Conservation (phyloP, 2,797 vertebrate genomes). For the Eleutherodactylus coqui region DNA sequence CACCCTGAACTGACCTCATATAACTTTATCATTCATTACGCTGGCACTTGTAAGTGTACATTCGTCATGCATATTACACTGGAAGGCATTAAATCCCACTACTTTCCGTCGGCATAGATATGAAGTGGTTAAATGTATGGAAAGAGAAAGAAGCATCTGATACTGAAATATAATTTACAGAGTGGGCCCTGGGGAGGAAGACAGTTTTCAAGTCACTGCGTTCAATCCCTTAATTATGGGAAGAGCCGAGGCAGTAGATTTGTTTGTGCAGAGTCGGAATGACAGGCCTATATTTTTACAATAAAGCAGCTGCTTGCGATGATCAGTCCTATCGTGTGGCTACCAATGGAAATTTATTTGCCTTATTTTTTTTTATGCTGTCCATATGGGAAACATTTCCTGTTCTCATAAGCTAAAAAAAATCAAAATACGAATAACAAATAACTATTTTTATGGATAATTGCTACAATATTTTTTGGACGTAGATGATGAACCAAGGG, state of each 20-base stretch:
- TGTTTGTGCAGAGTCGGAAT: conserved; percentile 29
- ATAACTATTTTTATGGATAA: neutral
- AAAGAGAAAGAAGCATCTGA: conserved; percentile 27
- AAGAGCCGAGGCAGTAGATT: conserved; percentile 42
- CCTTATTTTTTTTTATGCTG: neutral
- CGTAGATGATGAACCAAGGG: neutral
- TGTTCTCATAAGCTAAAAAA: neutral
- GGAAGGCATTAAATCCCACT: neutral
- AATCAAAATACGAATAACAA: no score
- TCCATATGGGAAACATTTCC: conserved; percentile 7
- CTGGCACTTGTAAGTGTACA: neutral
- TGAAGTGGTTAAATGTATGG: conserved; percentile 36
- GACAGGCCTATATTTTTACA: neutral
- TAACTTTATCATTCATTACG: neutral
- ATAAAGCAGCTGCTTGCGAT: neutral
- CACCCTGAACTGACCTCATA: neutral
- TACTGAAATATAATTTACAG: conserved; percentile 47
- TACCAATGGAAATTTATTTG: neutral
- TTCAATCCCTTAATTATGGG: conserved; percentile 49
- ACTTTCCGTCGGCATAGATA: neutral
- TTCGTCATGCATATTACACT: neutral
- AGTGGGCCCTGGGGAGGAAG: conserved; percentile 44
- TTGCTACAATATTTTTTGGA: neutral
- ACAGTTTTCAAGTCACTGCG: conserved; percentile 44
- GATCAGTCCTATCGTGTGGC: neutral